These are phyloP conservation scores for Lasioglossum figueresi DNA, from an alignment of 2,888 invertebrate genomes.

Conservation along the genomic window DNA sequence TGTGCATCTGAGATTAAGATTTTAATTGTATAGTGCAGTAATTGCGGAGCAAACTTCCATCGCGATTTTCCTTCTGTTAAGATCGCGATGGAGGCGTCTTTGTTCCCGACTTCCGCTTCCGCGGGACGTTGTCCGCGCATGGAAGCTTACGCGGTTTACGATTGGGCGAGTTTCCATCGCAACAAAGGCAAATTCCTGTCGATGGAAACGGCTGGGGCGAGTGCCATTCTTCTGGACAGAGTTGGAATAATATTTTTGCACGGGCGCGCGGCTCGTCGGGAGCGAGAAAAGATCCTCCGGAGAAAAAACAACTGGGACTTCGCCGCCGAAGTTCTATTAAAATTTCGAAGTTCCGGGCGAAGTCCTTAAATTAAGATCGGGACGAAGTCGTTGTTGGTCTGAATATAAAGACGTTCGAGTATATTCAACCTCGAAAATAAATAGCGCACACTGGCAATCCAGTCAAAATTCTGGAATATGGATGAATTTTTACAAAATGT, in stretches of 20 bases:
- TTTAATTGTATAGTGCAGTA: constrained; percentile 74
- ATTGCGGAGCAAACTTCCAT: constrained; percentile 64
- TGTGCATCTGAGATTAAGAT: constrained; percentile 71
- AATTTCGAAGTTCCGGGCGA: neutral
- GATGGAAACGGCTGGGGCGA: constrained; percentile 13
- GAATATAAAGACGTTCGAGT: neutral
- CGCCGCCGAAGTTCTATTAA: neutral
- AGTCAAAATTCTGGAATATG: neutral
- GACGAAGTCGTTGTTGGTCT: neutral
- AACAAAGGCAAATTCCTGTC: constrained; percentile 39
- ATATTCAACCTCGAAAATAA: neutral
- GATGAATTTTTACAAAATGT: neutral
- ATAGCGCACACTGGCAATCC: neutral
- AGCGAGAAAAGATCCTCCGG: constrained; percentile 25
- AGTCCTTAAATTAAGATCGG: neutral
- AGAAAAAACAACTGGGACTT: constrained; percentile 16
- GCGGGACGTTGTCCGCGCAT: constrained; percentile 18
- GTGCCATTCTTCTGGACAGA: constrained; percentile 41
- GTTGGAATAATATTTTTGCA: constrained; percentile 70
- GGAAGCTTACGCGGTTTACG: constrained; percentile 57
- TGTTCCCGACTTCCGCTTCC: constrained; percentile 27
- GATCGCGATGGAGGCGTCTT: constrained; percentile 36
- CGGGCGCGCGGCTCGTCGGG: neutral
- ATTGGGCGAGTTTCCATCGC: constrained; percentile 50
- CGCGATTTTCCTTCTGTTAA: constrained; percentile 49